Conservation (phyloP, 2,113 vertebrate species). For the Hystrix brachyura region DNA sequence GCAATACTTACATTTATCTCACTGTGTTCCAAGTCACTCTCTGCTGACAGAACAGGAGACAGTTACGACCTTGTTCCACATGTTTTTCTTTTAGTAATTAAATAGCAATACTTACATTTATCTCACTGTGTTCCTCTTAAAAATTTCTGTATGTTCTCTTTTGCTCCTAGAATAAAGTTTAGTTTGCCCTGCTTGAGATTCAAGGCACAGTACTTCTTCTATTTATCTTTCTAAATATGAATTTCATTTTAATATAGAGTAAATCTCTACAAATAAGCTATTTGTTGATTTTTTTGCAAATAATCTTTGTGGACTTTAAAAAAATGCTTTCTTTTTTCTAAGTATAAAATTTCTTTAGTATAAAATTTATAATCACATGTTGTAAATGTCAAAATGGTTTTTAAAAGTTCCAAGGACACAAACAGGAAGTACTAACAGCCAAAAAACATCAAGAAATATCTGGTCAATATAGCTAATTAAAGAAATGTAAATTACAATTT, state of each 20-base stretch:
- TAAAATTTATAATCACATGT: not conserved
- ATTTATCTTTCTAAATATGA: slow-evolving; percentile 9
- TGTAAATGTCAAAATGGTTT: not conserved
- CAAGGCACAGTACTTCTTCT: not conserved
- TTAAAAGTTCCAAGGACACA: not conserved
- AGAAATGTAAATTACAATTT: not conserved
- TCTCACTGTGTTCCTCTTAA: not conserved
- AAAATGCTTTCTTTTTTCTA: not conserved
- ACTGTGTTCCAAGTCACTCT: too few species aligned
- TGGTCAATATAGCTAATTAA: not conserved
- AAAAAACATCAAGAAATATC: not conserved
- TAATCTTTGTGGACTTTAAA: not conserved
- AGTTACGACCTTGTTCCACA: not conserved
- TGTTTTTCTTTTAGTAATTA: not conserved
- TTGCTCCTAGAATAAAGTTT: not conserved
- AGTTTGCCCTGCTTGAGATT: not conserved
- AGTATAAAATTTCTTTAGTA: not conserved
- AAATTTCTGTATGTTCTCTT: not conserved
- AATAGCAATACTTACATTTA: not conserved
- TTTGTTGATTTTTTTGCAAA: not conserved
- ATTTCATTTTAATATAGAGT: not conserved
- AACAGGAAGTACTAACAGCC: not conserved
- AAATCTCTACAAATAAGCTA: not conserved
- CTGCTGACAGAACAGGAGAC: not conserved
- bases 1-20: not conserved